Conservation (phyloP, 2,888 invertebrate genomes). For the Molanna angustata region DNA sequence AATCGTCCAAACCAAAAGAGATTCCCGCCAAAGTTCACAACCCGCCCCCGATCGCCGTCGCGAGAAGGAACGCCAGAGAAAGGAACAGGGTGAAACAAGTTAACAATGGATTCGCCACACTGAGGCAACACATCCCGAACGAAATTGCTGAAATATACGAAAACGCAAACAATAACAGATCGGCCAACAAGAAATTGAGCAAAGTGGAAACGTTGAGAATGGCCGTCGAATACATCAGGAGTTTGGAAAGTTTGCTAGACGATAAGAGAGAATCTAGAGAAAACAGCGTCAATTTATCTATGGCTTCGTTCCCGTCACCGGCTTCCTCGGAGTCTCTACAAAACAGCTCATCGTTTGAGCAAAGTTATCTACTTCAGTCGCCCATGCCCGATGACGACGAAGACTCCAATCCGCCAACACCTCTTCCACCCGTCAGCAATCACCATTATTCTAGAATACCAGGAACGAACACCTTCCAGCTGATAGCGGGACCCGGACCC, state of each 20-base stretch:
- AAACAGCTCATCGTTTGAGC: constrained; percentile 53
- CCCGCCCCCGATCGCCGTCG: constrained; percentile 78
- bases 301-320: constrained; percentile 53
- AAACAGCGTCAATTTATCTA: constrained; percentile 44
- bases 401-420: constrained; percentile 40
- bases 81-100: constrained; percentile 91
- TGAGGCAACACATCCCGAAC: constrained; percentile 82
- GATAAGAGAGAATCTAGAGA: constrained; percentile 54
- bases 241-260: constrained; percentile 72
- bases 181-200: constrained; percentile 73
- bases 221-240: constrained; percentile 88
- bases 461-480: constrained; percentile 60
- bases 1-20: constrained; percentile 34
- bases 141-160: constrained; percentile 72
- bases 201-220: constrained; percentile 87
- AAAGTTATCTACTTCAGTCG: constrained; percentile 49
- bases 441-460: constrained; percentile 61
- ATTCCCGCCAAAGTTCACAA: constrained; percentile 36
- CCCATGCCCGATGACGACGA: constrained; percentile 48
- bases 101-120: constrained; percentile 86
- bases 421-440: constrained; percentile 50
- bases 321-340: constrained; percentile 50
- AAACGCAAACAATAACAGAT: constrained; percentile 62
- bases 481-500: constrained; percentile 54
- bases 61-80: constrained; percentile 87